phyloP scores from a whole-genome alignment of 2,113 vertebrate genomes.

The Uria lomvia region DNA sequence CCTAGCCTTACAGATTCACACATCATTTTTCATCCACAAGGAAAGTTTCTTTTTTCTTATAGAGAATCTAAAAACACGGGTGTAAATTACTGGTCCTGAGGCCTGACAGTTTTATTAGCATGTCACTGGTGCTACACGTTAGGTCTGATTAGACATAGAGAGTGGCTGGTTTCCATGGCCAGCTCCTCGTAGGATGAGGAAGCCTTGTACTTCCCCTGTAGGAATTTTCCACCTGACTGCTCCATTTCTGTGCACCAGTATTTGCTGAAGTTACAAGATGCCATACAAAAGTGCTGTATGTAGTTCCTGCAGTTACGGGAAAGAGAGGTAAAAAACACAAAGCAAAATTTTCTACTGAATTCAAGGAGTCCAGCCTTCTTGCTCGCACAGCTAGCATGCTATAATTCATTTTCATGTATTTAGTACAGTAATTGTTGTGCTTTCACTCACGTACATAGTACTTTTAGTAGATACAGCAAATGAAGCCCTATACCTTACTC shows the following conservation, averaged over 20 bases:
- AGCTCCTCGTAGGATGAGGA: background rate
- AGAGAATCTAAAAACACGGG: slow-evolving; percentile 59
- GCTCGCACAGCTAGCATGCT: background rate
- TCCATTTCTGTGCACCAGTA: background rate
- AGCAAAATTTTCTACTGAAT: background rate
- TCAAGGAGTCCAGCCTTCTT: background rate
- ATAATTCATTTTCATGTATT: background rate
- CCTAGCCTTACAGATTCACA: slow-evolving; percentile 54
- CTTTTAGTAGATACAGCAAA: background rate
- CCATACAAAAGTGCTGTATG: background rate
- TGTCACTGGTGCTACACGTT: slow-evolving; percentile 33
- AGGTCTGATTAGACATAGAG: slow-evolving; percentile 19
- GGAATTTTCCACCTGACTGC: background rate
- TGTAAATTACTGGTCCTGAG: slow-evolving; percentile 51
- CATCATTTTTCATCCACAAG: slow-evolving; percentile 66
- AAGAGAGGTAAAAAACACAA: background rate
- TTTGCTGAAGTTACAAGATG: background rate
- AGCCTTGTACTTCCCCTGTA: background rate
- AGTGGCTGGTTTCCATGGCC: background rate
- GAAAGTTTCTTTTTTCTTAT: background rate
- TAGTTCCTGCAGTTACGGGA: background rate
- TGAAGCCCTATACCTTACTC: background rate
- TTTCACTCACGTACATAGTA: background rate
- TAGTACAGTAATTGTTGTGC: background rate
- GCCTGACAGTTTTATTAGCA: slow-evolving; percentile 70